Evolutionary conservation across 2,797 vertebrate genomes (phyloP), one percentile per base, ranked within the genome.

Genomic region (Clangula hyemalis): DNA sequence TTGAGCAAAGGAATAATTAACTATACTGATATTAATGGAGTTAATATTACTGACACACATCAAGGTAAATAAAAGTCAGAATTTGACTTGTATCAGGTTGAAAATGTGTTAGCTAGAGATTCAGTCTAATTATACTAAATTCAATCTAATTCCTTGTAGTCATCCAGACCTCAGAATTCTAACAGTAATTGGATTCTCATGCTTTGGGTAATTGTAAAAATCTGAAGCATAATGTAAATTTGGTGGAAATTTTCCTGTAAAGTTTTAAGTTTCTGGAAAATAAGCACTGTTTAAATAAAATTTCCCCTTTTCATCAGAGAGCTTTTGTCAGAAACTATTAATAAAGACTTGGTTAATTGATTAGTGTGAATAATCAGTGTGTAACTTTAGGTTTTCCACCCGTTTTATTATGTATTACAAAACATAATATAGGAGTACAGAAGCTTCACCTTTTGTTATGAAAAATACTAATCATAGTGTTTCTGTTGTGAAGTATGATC

Each of bases 31-130:
- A 43, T 38, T 87, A 80, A 64, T 0, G 1, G 38, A 58, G 38
- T 34, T 83, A 75, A 65, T 95, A 38, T 65, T 92, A 72, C 64
- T 80, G 75, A 69, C 69, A 68, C 19, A 27, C 53, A 66, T 45
- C 17, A 45, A 79, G 64, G 69, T 94, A 89, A 93, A 95, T 65
- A 90, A 73, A 76, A 84, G 73, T 32, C 41, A 82, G 66, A 93
- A 43, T 85, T 51, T 90, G 49, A 43, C 49, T 91, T 89, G 32
- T 1, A 4, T 65, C 75, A 73, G 14, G 13, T 87, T 73, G 30
- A 51, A 77, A 62, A 79, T 62, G 8, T 65, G 34, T 75, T 81
- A 74, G 38, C 56, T 83, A 28, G 54, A 1, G 4, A 73, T 73
- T 91, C 11, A 51, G 15, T 75, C 65, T 87, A 81, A 81, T 90